Base-by-base conservation (phyloP, 2,113 vertebrate species). In the Panthera leo region DNA sequence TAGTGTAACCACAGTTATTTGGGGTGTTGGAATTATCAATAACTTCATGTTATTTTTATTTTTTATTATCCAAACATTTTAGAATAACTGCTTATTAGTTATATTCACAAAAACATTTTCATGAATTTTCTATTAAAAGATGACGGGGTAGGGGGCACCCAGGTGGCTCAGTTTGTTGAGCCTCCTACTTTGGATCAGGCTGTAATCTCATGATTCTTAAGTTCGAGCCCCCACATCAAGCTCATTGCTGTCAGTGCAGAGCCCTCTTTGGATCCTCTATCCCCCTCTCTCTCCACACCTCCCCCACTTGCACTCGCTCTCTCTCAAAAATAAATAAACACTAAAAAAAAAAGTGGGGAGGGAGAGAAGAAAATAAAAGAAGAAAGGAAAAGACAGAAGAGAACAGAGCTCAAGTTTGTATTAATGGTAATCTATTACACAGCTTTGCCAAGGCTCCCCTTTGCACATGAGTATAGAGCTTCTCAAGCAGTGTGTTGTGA, bases 1-100 rank as follows among this genome's bases (percentile, higher is more conserved):
- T 1, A 16, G 31, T 70, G 2, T 39, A 68, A 48, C 23, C 39
- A 70, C 85, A 48, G 6, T 83, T 89, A 78, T 75, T 80, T 15
- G 14, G 3, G 16, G 5, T 39, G 2, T 63, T 55, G 1, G 29
- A 75, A 84, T 86, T 92, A 87, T 55, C 2, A 91, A 10, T 63
- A 79, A 73, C 34, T 83, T 96, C 71, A 67, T 58, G 29, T 16
- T 76, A 84, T 67, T 78, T 75, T 9, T 23, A 80, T 76, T 45
- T 86, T 89, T 61, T 75, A 61, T 75, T 86, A 94, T 85, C 36
- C 21, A 89, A 75, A 87, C 5, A 68, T 84, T 94, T 94, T 85
- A 76, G 18, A 93, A 29, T 36, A 67, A 53, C 48, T 85, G 23
- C 29, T 87, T 78, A 48, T 76, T 75, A 5, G 36, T 29, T 48